Conservation (phyloP, 2,888 invertebrate species). For the Patella caerulea region DNA sequence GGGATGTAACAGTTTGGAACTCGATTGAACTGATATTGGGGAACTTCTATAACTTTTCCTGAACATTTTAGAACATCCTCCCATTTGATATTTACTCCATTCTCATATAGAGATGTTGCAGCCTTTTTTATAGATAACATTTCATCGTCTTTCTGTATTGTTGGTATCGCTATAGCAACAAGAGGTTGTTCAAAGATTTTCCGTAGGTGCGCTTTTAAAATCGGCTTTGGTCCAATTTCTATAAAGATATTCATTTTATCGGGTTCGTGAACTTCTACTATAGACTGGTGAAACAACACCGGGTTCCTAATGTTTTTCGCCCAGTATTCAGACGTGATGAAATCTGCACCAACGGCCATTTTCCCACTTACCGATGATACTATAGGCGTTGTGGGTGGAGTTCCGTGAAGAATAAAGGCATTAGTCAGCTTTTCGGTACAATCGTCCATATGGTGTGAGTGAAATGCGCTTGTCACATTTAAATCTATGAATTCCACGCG, state of each 20-base stretch:
- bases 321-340: constrained; percentile 27
- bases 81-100: not conserved
- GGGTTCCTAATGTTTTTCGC: constrained; percentile 28
- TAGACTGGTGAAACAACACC: constrained; percentile 26
- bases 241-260: constrained; percentile 18
- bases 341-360: not conserved
- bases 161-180: not conserved
- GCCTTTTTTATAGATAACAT: not conserved
- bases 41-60: constrained; percentile 20
- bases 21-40: constrained; percentile 43
- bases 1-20: constrained; percentile 32
- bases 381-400: constrained; percentile 1
- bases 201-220: constrained; percentile 26
- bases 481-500: constrained; percentile 20
- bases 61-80: not conserved
- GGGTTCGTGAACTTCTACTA: not conserved
- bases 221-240: constrained; percentile 35
- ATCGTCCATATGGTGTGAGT: constrained; percentile 30
- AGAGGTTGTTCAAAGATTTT: constrained; percentile 18
- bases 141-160: not conserved
- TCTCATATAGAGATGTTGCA: not conserved
- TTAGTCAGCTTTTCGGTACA: constrained; percentile 11
- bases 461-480: constrained; percentile 31
- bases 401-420: not conserved
- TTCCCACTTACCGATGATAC: constrained; percentile 30